These are phyloP conservation scores for Galerucella pusilla DNA, from an alignment of 2,888 invertebrate species.

Conservation along the genomic window DNA sequence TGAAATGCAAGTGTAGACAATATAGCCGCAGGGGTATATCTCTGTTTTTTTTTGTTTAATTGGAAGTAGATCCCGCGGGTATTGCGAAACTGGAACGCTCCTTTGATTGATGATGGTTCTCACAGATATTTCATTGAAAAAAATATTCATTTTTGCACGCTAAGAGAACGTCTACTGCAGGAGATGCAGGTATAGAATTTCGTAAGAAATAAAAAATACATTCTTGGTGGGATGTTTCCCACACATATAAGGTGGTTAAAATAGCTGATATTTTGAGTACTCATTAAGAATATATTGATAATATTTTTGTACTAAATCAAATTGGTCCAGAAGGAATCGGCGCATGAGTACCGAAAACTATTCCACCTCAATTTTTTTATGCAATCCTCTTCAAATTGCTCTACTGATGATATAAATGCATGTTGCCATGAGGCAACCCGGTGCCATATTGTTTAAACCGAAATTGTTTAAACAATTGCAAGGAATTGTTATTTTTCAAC, in stretches of 20 bases:
- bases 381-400: no score
- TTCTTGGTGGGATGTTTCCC: not conserved
- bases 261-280: not conserved
- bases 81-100: slow-evolving; percentile 28
- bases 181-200: slow-evolving; percentile 3
- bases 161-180: not conserved
- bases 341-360: no score
- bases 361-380: no score
- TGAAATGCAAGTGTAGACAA: not conserved
- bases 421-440: no score
- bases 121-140: slow-evolving; percentile 31
- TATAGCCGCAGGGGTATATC: not conserved
- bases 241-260: slow-evolving; percentile 2
- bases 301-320: no score
- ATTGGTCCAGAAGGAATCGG: no score
- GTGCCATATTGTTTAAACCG: no score
- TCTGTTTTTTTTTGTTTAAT: not conserved
- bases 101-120: slow-evolving; percentile 29
- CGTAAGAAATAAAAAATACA: not conserved
- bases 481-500: no score
- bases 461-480: no score
- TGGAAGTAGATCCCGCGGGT: slow-evolving; percentile 16
- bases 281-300: no score
- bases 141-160: not conserved
- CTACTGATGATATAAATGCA: no score